Evolutionary conservation across 2,113 vertebrate genomes (phyloP), one percentile per base, ranked within the genome.

Genomic region (Notarius lentiginosus): DNA sequence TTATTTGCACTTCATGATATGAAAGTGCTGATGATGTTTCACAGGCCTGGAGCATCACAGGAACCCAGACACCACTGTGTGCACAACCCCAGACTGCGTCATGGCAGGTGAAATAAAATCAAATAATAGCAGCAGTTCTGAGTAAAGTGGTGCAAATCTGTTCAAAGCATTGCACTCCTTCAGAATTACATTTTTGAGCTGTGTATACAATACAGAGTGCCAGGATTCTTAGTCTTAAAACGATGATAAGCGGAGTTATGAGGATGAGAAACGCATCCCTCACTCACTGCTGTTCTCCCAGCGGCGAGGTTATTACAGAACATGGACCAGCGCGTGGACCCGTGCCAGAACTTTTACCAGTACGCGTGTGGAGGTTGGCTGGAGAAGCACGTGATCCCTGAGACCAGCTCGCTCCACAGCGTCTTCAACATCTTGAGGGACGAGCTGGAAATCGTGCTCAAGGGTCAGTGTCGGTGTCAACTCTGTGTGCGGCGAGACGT

Each of bases 281-380:
- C 49, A 30, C n/a, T 58, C 77, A 8, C 56, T 41, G n/a, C 68
- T 73, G 11, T 30, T 56, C 12, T 58, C 34, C 66, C 89, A 99
- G 98, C 98, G 22, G 96, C 98, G 82, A 94, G 97, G 68, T 96
- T 99, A 82, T 94, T 99, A 87, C 96, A 96, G 93, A 99, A 97
- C 91, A 99, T 99, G 97, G 97, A 99, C 91, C 89, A 92, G 0
- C 92, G 92, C 0, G 91, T 93, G 79, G 95, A 98, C 58, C 98
- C 98, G 0, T 99, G 98, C 79, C 90, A 97, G 55, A 96, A 99
- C 90, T 99, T 99, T 94, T 99, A 99, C 94, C 96, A 97, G 94
- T 98, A 98, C 0, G 97, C 97, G 1, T 99, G 98, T 0, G 97
- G 98, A 41, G 98, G 98, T 49, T 99, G 98, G 98, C 94, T 98